These are phyloP conservation scores for Hystrix brachyura DNA, from an alignment of 2,113 vertebrate genomes.

Conservation along the genomic window DNA sequence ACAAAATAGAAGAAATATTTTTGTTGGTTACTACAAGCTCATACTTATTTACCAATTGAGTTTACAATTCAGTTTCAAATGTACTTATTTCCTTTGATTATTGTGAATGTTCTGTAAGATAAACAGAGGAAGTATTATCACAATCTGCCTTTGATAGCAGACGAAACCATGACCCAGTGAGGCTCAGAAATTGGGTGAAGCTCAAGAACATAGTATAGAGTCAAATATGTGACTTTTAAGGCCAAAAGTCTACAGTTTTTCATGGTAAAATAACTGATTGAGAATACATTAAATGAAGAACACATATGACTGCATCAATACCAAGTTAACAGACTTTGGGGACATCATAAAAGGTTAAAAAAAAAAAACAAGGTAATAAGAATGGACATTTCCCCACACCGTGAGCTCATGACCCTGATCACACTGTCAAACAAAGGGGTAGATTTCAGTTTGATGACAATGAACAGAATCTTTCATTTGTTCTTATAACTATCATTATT, in stretches of 20 bases:
- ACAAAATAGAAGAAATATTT: constrained; percentile 3
- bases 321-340: constrained; percentile 50
- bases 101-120: neutral
- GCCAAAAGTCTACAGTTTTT: neutral
- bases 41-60: constrained; percentile 12
- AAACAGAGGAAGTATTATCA: neutral
- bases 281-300: neutral
- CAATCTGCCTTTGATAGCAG: neutral
- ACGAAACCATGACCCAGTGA: neutral
- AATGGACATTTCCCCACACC: constrained; percentile 47
- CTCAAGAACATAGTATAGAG: neutral
- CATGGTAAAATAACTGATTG: constrained; percentile 8
- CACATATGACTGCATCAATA: neutral
- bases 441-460: constrained; percentile 23
- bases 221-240: constrained; percentile 22
- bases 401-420: neutral
- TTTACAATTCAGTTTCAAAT: neutral
- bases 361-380: constrained; percentile 44
- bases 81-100: neutral
- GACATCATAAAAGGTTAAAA: constrained; percentile 6
- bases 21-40: neutral
- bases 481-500: neutral
- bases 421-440: neutral
- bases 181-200: neutral
- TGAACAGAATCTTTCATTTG: constrained; percentile 30